Conservation (phyloP, 2,888 invertebrate genomes). For the Eulithis testata region DNA sequence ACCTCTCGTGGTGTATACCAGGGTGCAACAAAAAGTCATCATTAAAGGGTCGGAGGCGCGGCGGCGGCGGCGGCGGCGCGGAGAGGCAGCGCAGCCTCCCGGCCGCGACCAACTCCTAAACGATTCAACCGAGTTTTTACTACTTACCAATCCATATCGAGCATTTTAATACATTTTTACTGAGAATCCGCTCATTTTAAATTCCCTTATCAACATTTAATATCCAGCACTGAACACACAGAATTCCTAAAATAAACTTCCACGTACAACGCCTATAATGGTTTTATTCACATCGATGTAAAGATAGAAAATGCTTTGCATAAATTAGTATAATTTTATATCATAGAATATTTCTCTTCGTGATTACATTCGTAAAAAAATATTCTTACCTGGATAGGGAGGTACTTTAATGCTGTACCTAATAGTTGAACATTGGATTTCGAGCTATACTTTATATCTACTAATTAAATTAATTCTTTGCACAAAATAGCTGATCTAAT, state of each 20-base stretch:
- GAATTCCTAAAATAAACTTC: conserved; percentile 40
- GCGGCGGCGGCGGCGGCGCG: conserved; percentile 42
- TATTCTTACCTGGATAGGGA: conserved; percentile 30
- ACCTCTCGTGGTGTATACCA: conserved; percentile 54
- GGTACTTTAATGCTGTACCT: conserved; percentile 30
- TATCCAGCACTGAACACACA: conserved; percentile 33
- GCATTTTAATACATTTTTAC: conserved; percentile 72
- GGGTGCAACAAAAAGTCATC: conserved; percentile 77
- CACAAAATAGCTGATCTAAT: conserved; percentile 11
- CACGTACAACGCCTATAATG: conserved; percentile 38
- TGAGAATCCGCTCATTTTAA: conserved; percentile 58
- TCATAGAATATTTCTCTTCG: conserved; percentile 37
- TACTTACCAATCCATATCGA: conserved; percentile 76
- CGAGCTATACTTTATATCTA: too few species aligned
- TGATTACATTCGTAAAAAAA: conserved; percentile 37
- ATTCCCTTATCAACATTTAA: conserved; percentile 50
- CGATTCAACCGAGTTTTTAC: conserved; percentile 78
- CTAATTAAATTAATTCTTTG: conserved; percentile 31
- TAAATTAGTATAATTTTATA: conserved; percentile 45
- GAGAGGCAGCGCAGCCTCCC: conserved; percentile 69
- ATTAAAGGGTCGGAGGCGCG: conserved; percentile 79
- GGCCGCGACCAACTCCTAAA: conserved; percentile 64
- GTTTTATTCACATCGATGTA: conserved; percentile 41
- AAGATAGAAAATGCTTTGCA: conserved; percentile 44
- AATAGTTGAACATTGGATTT: conserved; percentile 29